Base-by-base conservation (phyloP, 2,113 vertebrate species). In the Gymnorhina tibicen region DNA sequence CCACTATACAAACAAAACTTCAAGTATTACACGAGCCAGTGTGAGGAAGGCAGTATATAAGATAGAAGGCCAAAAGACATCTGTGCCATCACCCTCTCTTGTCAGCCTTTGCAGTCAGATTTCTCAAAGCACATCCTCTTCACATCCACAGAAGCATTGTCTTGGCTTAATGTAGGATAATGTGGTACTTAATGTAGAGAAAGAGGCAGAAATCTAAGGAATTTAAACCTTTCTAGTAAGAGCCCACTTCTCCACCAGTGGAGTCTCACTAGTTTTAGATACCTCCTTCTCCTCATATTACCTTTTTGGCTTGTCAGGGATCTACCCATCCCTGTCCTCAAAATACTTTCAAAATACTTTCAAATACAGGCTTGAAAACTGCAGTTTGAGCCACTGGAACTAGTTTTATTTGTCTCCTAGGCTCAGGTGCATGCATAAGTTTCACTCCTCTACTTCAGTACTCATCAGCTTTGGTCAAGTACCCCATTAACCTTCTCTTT, bases 1-100 rank as follows among this genome's bases (percentile, higher is more conserved):
- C 16, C 68, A 32, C 2, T 27, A 50, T 26, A 21, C 3, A 87
- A 68, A 55, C 9, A 41, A 49, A 74, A 80, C 53, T 7, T 33
- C 9, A 58, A 58, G 24, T 49, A 78, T 55, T 55, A 21, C 7
- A 30, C 0, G 0, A 89, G 13, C 3, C 10, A 56, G 13, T 4
- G 12, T 1, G 3, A 63, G 8, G 9, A 13, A 42, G 16, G 6
- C 20, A 70, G 20, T 28, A 55, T 7, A 1, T 20, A 33, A 49
- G 2, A 30, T 23, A 67, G 13, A 82, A 66, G 26, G 12, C 7
- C 35, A 55, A 39, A 75, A 87, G 35, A 30, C 6, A 50, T 8
- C 39, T 3, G 9, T 41, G 14, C 0, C 0, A 37, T 81, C 46
- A 58, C 6, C 5, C 7, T 58, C 3, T 37, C 59, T 58, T 44